These are phyloP conservation scores for Leucopsar rothschildi DNA, from an alignment of 2,113 vertebrate species.

Conservation along the genomic window DNA sequence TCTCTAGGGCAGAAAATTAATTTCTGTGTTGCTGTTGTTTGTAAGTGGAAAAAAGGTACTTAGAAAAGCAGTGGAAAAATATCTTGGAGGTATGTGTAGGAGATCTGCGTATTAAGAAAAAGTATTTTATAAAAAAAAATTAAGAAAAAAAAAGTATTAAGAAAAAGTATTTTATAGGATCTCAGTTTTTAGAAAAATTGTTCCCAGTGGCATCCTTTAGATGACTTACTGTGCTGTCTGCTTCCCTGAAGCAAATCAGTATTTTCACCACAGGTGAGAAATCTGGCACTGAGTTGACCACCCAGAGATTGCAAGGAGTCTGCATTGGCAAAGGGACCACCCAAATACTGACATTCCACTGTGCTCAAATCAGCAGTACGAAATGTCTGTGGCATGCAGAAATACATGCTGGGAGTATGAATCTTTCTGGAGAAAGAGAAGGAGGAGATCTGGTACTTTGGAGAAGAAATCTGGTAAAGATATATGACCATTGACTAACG, in stretches of 20 bases:
- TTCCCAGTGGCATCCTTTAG: background rate
- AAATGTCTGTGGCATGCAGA: background rate
- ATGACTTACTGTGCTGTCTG: background rate
- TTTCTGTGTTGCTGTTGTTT: background rate
- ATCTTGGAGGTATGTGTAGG: background rate
- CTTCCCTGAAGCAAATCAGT: background rate
- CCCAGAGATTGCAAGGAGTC: background rate
- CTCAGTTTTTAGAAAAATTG: background rate
- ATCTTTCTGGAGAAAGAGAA: background rate
- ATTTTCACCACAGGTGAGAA: background rate
- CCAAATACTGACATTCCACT: background rate
- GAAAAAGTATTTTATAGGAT: background rate
- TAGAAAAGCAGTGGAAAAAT: background rate
- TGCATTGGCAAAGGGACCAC: background rate
- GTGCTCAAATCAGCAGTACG: background rate
- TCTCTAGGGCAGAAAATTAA: background rate
- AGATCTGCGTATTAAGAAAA: background rate
- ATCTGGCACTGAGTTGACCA: background rate
- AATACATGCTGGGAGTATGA: background rate
- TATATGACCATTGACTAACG: rapidly evolving
- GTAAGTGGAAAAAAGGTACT: background rate
- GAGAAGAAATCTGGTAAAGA: background rate
- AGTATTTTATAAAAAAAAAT: background rate
- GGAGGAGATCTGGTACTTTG: background rate
- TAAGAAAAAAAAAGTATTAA: background rate